These are phyloP conservation scores for Poecilia picta DNA, from an alignment of 2,797 vertebrate species.

Conservation along the genomic window DNA sequence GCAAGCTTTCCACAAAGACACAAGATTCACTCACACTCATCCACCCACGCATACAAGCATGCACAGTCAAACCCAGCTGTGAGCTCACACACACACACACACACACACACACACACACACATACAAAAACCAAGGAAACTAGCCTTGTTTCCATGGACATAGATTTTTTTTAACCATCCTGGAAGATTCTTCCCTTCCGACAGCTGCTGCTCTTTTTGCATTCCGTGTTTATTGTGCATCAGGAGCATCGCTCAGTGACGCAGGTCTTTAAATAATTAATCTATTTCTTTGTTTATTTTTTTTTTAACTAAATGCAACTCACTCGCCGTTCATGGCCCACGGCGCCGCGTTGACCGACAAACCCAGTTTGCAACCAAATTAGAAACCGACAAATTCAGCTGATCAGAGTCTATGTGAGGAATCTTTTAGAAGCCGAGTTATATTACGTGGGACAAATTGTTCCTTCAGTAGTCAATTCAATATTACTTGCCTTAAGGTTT, in stretches of 20 bases:
- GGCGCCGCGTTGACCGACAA: not conserved
- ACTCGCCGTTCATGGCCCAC: not conserved
- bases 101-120: conserved; percentile 9
- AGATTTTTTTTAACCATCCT: conserved; percentile 27
- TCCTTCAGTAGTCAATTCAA: not conserved
- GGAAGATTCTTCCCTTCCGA: conserved; percentile 35
- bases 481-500: not conserved
- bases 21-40: conserved; percentile 68
- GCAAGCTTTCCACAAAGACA: conserved; percentile 66
- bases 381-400: not conserved
- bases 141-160: conserved; percentile 76
- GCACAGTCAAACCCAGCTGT: conserved; percentile 69
- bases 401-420: not conserved
- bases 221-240: conserved; percentile 30
- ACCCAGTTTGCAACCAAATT: not conserved
- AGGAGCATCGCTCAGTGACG: conserved; percentile 2
- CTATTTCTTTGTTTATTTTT: not conserved
- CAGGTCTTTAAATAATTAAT: not conserved
- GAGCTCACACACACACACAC: conserved; percentile 3
- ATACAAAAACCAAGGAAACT: conserved; percentile 33
- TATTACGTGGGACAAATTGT: not conserved
- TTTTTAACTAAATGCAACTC: not conserved
- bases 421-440: not conserved
- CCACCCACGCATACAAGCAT: conserved; percentile 71
- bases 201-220: conserved; percentile 24